phyloP scores from a whole-genome alignment of 2,888 invertebrate species.

The Rhagium mordax region DNA sequence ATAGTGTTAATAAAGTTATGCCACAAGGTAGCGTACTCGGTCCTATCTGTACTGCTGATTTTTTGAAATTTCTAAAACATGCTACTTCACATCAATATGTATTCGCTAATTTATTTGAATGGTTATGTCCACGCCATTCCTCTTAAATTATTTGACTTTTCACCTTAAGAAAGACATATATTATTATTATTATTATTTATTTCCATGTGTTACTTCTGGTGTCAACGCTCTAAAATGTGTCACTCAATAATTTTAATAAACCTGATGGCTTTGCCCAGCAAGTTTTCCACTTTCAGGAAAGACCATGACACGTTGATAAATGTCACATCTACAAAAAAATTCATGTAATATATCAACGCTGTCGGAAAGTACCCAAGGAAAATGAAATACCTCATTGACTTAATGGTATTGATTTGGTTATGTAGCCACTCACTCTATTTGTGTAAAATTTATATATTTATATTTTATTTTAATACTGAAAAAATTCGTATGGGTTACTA shows the following conservation, averaged over 20 bases:
- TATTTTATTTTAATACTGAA: too few species aligned
- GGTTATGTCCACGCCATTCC: too few species aligned
- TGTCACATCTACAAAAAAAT: neutral
- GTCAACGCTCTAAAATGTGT: neutral
- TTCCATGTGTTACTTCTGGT: neutral
- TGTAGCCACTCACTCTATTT: neutral
- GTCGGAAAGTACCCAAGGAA: neutral
- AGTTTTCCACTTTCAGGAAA: neutral
- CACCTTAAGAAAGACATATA: too few species aligned
- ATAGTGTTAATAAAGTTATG: too few species aligned
- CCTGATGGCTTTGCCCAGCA: neutral
- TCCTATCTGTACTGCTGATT: too few species aligned
- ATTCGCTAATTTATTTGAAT: too few species aligned
- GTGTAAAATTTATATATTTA: neutral
- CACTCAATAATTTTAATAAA: neutral
- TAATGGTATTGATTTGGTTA: conserved; percentile 1
- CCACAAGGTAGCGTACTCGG: too few species aligned
- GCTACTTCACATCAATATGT: too few species aligned
- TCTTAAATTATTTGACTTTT: too few species aligned
- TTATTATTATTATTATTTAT: too few species aligned
- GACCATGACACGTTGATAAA: neutral
- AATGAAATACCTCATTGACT: neutral
- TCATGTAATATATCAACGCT: conserved; percentile 4
- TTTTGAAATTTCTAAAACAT: too few species aligned
- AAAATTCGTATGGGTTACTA: too few species aligned